Evolutionary conservation across 2,888 invertebrate genomes (phyloP), one percentile per base, ranked within the genome.

Genomic region (Thymelicus lineola): DNA sequence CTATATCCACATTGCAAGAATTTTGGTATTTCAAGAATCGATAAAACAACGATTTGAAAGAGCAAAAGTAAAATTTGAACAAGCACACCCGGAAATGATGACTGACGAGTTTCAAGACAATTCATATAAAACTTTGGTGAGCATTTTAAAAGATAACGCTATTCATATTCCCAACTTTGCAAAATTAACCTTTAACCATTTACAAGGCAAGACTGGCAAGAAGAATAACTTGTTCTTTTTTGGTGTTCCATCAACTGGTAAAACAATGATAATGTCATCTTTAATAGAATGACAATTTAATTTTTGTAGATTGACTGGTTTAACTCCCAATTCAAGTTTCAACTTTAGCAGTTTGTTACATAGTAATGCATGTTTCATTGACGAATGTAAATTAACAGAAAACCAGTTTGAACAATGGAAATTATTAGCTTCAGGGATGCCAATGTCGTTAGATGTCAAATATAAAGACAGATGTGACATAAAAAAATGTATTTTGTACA

Each of bases 401-500:
- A 82, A 82, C 2, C 80, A 82, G n/a, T 80, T 81, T 35, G 79
- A 83, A 59, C 83, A 82, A 36, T 84, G 80, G 80, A 82, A 83
- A 71, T 7, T 80, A 9, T 15, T 82, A 0, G 79, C 80, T 0
- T 71, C 74, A 0, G 65, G 80, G 35, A 28, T 64, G n/a, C 74
- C 77, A 0, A 80, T 80, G 79, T 71, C 57, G 0, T 80, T 79
- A 0, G 77, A 75, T 36, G 55, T 75, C 3, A 76, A 70, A 59
- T 75, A 73, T n/a, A 76, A 74, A 57, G 65, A 70, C 10, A 12
- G 64, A 70, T 55, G 55, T 28, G 35, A 55, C 14, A 14, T 35
- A 4, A 55, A 55, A 20, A 28, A 55, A 28, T 55, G 55, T 20
- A 55, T 28, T 2, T 9, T 55, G 28, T 55, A 17, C 10, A 53